Evolutionary conservation across 2,888 invertebrate species (phyloP).

Genomic region (Hypercompe scribonia): DNA sequence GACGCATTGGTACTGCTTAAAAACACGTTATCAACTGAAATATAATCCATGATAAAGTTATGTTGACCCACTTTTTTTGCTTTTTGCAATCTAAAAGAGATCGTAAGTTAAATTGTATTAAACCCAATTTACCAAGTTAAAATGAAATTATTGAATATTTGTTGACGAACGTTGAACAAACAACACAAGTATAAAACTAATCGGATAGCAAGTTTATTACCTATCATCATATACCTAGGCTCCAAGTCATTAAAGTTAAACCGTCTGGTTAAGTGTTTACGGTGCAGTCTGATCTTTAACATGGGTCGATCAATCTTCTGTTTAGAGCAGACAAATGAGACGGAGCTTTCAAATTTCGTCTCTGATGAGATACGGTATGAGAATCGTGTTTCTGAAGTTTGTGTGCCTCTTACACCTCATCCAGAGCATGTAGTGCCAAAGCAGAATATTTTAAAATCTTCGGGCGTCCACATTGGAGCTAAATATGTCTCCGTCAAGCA

Average conservation of each 20-base stretch:
- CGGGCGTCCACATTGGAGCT: constrained; percentile 73
- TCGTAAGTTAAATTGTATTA: neutral
- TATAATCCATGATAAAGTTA: constrained; percentile 7
- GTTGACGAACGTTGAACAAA: constrained; percentile 2
- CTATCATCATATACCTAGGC: neutral
- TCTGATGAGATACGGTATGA: neutral
- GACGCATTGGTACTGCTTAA: neutral
- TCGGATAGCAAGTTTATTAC: neutral
- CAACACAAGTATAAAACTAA: constrained; percentile 2
- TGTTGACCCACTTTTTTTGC: constrained; percentile 1
- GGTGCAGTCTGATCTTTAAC: neutral
- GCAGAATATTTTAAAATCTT: constrained; percentile 70
- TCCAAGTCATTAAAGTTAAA: neutral
- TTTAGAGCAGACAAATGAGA: neutral
- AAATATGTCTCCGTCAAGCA: constrained; percentile 75
- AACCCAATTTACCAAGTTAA: neutral
- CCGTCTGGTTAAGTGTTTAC: neutral
- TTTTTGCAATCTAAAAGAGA: constrained; percentile 1
- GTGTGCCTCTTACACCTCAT: constrained; percentile 43
- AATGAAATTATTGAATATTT: neutral
- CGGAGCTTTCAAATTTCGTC: neutral
- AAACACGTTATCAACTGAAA: constrained; percentile 7
- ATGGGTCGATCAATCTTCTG: neutral
- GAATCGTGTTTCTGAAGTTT: constrained; percentile 59
- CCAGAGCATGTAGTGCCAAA: constrained; percentile 60